Percentiles rank a stretch among this genome's conserved stretches.
Conservation (phyloP, 2,888 invertebrate species). For the Seladonia tumulorum region DNA sequence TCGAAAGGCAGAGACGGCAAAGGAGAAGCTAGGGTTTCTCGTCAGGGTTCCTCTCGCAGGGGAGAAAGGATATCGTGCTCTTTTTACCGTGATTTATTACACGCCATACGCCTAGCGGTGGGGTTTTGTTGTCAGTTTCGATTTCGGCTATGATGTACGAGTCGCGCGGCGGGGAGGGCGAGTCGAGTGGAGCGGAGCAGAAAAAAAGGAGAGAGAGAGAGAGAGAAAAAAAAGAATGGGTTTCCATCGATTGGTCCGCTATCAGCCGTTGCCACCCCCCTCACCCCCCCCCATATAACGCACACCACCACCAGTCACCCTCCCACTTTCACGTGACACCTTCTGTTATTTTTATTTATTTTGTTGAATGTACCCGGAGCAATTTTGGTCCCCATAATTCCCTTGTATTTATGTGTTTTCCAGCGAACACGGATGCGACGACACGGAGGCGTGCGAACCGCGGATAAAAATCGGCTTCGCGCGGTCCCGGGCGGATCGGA, state of each 20-base stretch:
- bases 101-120: slow-evolving; percentile 58
- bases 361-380: slow-evolving; percentile 47
- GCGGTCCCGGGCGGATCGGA: slow-evolving; percentile 21
- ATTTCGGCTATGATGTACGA: slow-evolving; percentile 69
- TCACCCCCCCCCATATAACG: not conserved
- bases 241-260: slow-evolving; percentile 60
- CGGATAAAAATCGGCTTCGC: slow-evolving; percentile 34
- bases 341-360: slow-evolving; percentile 16
- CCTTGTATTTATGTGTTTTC: slow-evolving; percentile 49
- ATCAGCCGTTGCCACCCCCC: not conserved
- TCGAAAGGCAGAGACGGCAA: slow-evolving; percentile 38
- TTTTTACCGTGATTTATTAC: slow-evolving; percentile 68
- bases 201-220: not conserved
- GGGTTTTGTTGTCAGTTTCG: slow-evolving; percentile 70
- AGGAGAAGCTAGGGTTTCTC: slow-evolving; percentile 66
- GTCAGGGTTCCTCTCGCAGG: slow-evolving; percentile 42
- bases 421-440: slow-evolving; percentile 20
- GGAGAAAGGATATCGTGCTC: slow-evolving; percentile 49
- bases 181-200: not conserved
- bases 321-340: not conserved
- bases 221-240: slow-evolving; percentile 40
- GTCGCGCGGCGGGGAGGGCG: slow-evolving; percentile 29
- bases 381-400: slow-evolving; percentile 54
- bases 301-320: not conserved
- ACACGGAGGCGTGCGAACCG: slow-evolving; percentile 12